A percentile compares a stretch with the other conserved stretches of the same genome.
These are phyloP conservation scores for Gorsachius magnificus DNA, from an alignment of 2,797 vertebrate species.

Conservation along the genomic window DNA sequence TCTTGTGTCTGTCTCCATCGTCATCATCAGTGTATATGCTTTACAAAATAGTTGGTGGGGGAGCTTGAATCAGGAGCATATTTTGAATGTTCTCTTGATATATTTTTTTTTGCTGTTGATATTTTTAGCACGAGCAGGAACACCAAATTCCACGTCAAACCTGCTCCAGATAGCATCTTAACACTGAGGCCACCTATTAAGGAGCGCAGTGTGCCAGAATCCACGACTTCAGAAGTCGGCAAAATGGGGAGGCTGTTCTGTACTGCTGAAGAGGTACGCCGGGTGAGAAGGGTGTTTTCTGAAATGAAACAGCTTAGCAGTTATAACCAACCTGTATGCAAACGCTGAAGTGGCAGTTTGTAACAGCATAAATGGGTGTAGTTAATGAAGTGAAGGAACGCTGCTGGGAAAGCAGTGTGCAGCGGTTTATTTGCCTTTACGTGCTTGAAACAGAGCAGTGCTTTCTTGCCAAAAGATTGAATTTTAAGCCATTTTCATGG, in stretches of 20 bases:
- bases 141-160: not conserved
- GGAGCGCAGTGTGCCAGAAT: not conserved
- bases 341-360: not conserved
- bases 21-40: not conserved
- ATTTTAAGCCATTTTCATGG: not conserved
- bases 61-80: not conserved
- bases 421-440: not conserved
- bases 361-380: not conserved
- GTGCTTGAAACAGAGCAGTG: not conserved
- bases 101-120: not conserved
- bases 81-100: not conserved
- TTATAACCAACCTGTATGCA: not conserved
- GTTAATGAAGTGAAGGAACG: not conserved
- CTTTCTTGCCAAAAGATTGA: not conserved
- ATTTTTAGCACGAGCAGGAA: conserved; percentile 15
- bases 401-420: not conserved
- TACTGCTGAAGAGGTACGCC: conserved; percentile 73
- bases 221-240: not conserved
- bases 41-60: not conserved
- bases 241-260: conserved; percentile 57
- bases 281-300: not conserved
- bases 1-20: not conserved
- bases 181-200: conserved; percentile 38
- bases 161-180: not conserved
- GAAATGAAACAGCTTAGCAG: not conserved